Base-by-base conservation (phyloP, 2,888 invertebrate genomes). In the Apotomis capreana region DNA sequence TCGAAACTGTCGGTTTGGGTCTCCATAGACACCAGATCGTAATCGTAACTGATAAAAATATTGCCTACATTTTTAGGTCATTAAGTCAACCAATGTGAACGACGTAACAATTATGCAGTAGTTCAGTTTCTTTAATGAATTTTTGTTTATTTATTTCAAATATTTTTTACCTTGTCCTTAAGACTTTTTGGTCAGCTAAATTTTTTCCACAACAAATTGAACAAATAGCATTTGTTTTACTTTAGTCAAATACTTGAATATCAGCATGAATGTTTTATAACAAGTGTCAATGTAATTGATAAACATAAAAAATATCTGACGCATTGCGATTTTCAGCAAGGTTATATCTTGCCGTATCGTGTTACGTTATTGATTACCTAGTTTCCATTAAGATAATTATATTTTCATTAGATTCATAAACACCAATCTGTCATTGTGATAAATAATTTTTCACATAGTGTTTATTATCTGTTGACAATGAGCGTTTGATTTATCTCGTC, bases 1-100 rank as follows among this genome's bases (percentile, higher is more conserved):
- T 76, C 73, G 68, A 76, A 75, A 74, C 77, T 58, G 58, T 36
- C 40, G 40, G 54, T 64, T 51, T 63, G 52, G 61, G 46, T 57
- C 55, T 46, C 61, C 26, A 61, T 46, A 12, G 46, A 15, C 46
- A 5, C 13, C 36, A 49, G 40, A 49, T 49, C 49, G 49, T 8
- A 49, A 49, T 49, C 49, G 49, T 8, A 49, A 49, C 49, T 49
- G 49, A 10, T 49, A 10, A 49, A 49, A 49, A 49, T 46, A 44
- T 6, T 26, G 2, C 26, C 26, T 26, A 26, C 2, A 26, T 26
- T 26, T 26, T 26, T 26, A 26, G 26, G 26, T 26, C 26, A 26
- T 26, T 2, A 26, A 26, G 26, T 26, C 26, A 26, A 26, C 26
- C 2, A 26, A 26, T 2, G 26, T 26, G 26, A 26, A 26, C 2